A percentile compares a stretch with the other conserved stretches of the same genome.
These are phyloP conservation scores for Orycteropus afer DNA, from an alignment of 2,113 vertebrate genomes.

Conservation along the genomic window DNA sequence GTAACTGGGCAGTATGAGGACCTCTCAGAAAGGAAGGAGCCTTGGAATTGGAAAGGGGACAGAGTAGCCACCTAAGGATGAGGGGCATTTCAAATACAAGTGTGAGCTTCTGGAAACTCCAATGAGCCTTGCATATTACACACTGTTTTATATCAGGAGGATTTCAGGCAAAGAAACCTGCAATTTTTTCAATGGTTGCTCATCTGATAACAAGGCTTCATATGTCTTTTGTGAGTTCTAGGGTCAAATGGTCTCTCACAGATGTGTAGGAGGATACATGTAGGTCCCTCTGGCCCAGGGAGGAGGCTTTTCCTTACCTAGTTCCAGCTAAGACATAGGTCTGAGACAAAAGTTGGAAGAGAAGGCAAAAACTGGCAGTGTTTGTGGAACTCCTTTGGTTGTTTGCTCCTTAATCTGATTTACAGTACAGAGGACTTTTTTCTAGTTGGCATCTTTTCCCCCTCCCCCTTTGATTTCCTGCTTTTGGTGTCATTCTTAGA, in stretches of 20 bases:
- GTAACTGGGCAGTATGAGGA: not conserved
- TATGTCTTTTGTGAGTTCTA: not conserved
- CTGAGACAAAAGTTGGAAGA: not conserved
- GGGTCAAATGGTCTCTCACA: not conserved
- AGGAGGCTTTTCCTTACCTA: not conserved
- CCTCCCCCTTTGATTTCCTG: not conserved
- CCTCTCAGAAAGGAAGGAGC: not conserved
- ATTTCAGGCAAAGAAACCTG: not conserved
- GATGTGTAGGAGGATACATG: not conserved
- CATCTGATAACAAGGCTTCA: not conserved
- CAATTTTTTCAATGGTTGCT: not conserved
- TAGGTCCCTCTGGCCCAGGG: not conserved
- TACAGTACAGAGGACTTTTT: not conserved
- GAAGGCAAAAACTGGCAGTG: not conserved
- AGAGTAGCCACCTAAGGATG: not conserved
- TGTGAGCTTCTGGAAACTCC: not conserved
- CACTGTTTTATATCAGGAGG: not conserved
- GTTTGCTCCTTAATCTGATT: not conserved
- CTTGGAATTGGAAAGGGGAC: not conserved
- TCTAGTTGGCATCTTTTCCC: not conserved
- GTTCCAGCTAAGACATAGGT: not conserved
- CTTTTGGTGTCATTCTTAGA: not conserved
- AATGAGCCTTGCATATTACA: not conserved
- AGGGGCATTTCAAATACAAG: not conserved
- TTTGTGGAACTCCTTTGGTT: not conserved